A percentile compares a stretch with the other conserved stretches of the same genome.
phyloP scores from a whole-genome alignment of 2,113 vertebrate genomes.

The Apodemus speciosus region DNA sequence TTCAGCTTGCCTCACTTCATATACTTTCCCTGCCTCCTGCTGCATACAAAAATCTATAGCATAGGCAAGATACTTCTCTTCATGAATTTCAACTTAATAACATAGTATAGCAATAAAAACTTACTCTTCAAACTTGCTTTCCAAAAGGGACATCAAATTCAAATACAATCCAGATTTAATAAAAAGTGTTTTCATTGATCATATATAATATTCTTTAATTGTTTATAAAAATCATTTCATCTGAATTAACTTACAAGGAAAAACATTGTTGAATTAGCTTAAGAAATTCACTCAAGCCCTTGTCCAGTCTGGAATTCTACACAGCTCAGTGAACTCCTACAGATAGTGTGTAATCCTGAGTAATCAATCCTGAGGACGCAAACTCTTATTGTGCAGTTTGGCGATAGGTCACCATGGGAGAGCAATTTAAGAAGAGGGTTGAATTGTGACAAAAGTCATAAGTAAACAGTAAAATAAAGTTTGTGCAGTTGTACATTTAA shows the following conservation, averaged over 20 bases:
- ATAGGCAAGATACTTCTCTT: neutral
- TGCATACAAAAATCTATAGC: neutral
- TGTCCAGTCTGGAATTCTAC: too few species aligned
- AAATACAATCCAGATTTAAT: neutral
- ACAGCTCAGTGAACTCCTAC: too few species aligned
- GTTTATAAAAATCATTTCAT: neutral
- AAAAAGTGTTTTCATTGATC: slow-evolving; percentile 45
- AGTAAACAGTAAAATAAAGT: slow-evolving; percentile 21
- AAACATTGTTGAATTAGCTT: neutral
- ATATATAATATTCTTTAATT: neutral
- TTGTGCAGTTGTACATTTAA: neutral
- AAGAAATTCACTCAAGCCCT: too few species aligned
- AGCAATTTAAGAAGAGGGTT: neutral
- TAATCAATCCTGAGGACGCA: slow-evolving; percentile 15
- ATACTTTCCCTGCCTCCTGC: neutral
- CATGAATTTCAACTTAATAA: neutral
- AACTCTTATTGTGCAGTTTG: neutral
- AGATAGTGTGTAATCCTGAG: neutral
- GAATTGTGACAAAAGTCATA: slow-evolving; percentile 1
- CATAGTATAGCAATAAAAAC: slow-evolving; percentile 39
- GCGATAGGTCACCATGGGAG: neutral
- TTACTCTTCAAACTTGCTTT: neutral
- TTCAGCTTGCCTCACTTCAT: neutral
- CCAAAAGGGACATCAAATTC: slow-evolving; percentile 5
- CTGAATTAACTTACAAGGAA: neutral